These are phyloP conservation scores for Serripes groenlandicus DNA, from an alignment of 2,888 invertebrate species.

Conservation along the genomic window DNA sequence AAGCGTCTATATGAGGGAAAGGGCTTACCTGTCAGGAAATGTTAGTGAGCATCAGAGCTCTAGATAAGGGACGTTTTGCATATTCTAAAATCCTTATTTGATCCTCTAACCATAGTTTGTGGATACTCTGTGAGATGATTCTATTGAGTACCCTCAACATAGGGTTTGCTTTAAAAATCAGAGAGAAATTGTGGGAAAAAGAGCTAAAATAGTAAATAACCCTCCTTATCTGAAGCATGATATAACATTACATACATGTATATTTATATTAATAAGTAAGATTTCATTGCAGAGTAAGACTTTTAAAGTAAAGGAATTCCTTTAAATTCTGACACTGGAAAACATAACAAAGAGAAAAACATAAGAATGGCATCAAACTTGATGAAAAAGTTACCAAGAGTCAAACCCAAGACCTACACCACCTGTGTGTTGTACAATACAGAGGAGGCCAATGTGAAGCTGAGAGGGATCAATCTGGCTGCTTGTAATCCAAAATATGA, in stretches of 20 bases:
- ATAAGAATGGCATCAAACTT: constrained; percentile 50
- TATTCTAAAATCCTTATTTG: too few relatives aligned
- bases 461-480: constrained; percentile 73
- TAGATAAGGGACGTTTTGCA: too few relatives aligned
- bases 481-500: constrained; percentile 69
- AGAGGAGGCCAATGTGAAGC: constrained; percentile 64
- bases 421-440: constrained; percentile 73
- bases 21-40: too few relatives aligned
- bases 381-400: constrained; percentile 66
- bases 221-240: not conserved
- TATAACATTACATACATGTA: not conserved
- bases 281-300: not conserved
- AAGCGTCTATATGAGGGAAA: too few relatives aligned
- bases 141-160: too few relatives aligned
- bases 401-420: constrained; percentile 72
- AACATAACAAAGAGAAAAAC: not conserved
- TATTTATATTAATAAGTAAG: not conserved
- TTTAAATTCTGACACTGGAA: not conserved
- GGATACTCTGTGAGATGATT: too few relatives aligned
- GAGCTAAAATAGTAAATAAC: not conserved
- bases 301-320: not conserved
- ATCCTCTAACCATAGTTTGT: too few relatives aligned
- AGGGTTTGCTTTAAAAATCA: too few relatives aligned
- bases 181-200: too few relatives aligned
- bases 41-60: too few relatives aligned